Percentiles rank a stretch among this genome's conserved stretches.
Evolutionary conservation across 2,113 vertebrate species (phyloP).

Genomic region (Peromyscus maniculatus): DNA sequence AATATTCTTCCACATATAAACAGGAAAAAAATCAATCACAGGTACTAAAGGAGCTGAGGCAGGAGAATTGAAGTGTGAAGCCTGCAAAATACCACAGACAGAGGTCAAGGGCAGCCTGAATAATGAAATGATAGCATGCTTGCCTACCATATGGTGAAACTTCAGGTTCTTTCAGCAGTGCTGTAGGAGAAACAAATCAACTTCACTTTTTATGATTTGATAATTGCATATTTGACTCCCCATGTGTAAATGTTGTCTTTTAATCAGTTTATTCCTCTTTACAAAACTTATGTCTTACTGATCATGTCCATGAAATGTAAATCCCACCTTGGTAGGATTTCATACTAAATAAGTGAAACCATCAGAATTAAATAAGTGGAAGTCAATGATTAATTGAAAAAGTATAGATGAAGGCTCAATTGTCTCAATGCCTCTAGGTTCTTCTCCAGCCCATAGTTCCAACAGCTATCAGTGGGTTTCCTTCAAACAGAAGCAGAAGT

Average conservation of each 20-base stretch:
- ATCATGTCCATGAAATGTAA: not conserved
- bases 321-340: not conserved
- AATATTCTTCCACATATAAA: not conserved
- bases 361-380: not conserved
- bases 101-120: no score
- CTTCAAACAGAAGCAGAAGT: slow-evolving; percentile 34
- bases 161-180: not conserved
- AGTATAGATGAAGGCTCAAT: not conserved
- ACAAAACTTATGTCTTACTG: not conserved
- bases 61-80: not conserved
- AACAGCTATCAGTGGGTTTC: not conserved
- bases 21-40: no score
- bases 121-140: not conserved
- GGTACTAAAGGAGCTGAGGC: not conserved
- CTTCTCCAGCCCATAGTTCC: not conserved
- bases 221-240: not conserved
- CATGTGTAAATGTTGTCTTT: slow-evolving; percentile 11
- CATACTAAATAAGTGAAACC: slow-evolving; percentile 32
- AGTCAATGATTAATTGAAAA: slow-evolving; percentile 7
- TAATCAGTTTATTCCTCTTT: not conserved
- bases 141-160: not conserved
- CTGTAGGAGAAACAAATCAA: not conserved
- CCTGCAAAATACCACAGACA: not conserved
- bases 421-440: not conserved
- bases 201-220: not conserved